Conservation (phyloP, 1,140 invertebrate genomes). For the Drosophila parabipectinata region DNA sequence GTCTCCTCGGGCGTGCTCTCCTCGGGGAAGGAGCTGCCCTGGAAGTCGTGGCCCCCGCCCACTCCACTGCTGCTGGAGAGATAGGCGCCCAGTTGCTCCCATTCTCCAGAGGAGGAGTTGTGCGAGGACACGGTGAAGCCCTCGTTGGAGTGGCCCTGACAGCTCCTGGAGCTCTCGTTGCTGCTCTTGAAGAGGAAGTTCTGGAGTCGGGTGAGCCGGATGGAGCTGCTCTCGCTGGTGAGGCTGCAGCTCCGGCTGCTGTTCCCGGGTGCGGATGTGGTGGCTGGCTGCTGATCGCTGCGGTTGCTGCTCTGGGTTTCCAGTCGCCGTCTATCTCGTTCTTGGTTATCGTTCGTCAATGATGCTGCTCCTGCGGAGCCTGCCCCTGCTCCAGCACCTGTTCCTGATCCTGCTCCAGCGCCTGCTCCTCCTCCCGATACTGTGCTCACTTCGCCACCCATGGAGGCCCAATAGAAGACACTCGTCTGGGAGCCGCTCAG, state of each 20-base stretch:
- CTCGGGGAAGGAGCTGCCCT: conserved; percentile 67
- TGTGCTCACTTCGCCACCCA: conserved; percentile 79
- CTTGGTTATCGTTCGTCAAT: conserved; percentile 15
- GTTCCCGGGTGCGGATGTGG: conserved; percentile 20
- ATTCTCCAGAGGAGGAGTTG: conserved; percentile 78
- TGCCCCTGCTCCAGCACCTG: conserved; percentile 13
- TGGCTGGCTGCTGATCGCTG: conserved; percentile 31
- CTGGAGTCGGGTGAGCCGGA: conserved; percentile 70
- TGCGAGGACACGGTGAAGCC: conserved; percentile 77
- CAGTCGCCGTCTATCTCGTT: conserved; percentile 36
- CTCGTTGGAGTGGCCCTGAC: conserved; percentile 76
- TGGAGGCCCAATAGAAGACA: conserved; percentile 71
- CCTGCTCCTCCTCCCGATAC: conserved; percentile 22
- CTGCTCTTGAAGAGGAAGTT: conserved; percentile 82
- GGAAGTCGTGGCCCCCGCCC: conserved; percentile 54
- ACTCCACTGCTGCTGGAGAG: conserved; percentile 44
- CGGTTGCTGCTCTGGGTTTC: conserved; percentile 33
- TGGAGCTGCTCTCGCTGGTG: conserved; percentile 78
- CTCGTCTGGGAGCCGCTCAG: conserved; percentile 65
- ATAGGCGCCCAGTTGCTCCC: conserved; percentile 74
- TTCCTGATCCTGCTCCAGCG: conserved; percentile 15
- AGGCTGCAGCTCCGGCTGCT: conserved; percentile 74
- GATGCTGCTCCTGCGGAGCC: conserved; percentile 6
- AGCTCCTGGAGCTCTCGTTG: conserved; percentile 75
- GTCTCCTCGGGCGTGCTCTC: conserved; percentile 59